These are phyloP conservation scores for Leucopternis melanops DNA, from an alignment of 2,113 vertebrate genomes.

Conservation along the genomic window DNA sequence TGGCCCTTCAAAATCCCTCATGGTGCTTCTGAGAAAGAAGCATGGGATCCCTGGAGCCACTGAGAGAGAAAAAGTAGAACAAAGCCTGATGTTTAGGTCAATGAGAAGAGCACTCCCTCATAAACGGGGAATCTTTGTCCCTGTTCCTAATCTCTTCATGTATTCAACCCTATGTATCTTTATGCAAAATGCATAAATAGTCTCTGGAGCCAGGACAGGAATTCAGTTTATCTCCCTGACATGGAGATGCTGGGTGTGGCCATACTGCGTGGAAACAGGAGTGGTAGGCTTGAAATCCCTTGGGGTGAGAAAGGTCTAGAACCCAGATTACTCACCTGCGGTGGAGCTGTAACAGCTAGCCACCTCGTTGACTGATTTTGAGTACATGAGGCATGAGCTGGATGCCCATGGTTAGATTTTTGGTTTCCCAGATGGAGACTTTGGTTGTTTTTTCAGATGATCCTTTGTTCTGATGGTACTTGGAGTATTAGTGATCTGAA, in stretches of 20 bases:
- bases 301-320: not conserved
- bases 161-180: not conserved
- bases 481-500: not conserved
- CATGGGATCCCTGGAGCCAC: not conserved
- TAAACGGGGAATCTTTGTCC: not conserved
- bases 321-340: not conserved
- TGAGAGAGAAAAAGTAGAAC: not conserved
- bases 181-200: not conserved
- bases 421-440: not conserved
- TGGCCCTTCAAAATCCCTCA: not conserved
- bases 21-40: not conserved
- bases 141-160: not conserved
- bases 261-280: not conserved
- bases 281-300: not conserved
- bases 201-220: not conserved
- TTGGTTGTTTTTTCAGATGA: not conserved
- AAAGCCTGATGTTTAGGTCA: not conserved
- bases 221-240: not conserved
- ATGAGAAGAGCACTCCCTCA: not conserved
- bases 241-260: not conserved
- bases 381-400: not conserved
- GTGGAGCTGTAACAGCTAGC: not conserved
- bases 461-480: not conserved
- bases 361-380: not conserved
- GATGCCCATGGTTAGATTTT: not conserved